Percentiles rank a stretch among this genome's conserved stretches.
These are phyloP conservation scores for Gasterosteus nipponicus DNA, from an alignment of 2,113 vertebrate genomes.

Conservation along the genomic window DNA sequence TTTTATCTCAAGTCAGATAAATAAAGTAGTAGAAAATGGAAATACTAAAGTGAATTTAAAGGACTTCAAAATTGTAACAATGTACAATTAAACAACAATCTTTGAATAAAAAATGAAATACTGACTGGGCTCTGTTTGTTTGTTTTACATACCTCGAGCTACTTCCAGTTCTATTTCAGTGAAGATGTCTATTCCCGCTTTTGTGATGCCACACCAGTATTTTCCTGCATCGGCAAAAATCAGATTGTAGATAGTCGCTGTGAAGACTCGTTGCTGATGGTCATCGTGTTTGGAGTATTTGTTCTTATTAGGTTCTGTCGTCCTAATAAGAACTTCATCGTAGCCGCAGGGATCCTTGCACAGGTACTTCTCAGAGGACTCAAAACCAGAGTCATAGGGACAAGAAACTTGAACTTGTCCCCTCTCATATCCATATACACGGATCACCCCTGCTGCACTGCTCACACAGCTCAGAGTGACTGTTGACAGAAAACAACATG, in stretches of 20 bases:
- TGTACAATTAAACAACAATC: neutral
- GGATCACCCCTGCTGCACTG: neutral
- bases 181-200: slow-evolving; percentile 6
- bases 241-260: slow-evolving; percentile 25
- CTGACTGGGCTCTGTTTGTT: neutral
- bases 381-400: neutral
- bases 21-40: neutral
- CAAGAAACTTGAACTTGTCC: slow-evolving; percentile 19
- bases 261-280: neutral
- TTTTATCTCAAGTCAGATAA: neutral
- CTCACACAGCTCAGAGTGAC: slow-evolving; percentile 4
- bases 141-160: slow-evolving; percentile 1
- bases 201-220: slow-evolving; percentile 57
- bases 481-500: neutral
- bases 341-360: slow-evolving; percentile 24
- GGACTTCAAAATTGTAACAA: too few relatives aligned
- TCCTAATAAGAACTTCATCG: slow-evolving; percentile 25
- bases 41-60: neutral
- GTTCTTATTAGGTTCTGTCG: neutral
- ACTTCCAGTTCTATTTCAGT: slow-evolving; percentile 37
- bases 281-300: slow-evolving; percentile 37
- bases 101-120: neutral
- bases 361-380: slow-evolving; percentile 50
- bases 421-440: slow-evolving; percentile 30
- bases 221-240: neutral